A percentile compares a stretch with the other conserved stretches of the same genome.
Evolutionary conservation across 2,888 invertebrate genomes (phyloP).

Genomic region (Athripsodes cinereus): DNA sequence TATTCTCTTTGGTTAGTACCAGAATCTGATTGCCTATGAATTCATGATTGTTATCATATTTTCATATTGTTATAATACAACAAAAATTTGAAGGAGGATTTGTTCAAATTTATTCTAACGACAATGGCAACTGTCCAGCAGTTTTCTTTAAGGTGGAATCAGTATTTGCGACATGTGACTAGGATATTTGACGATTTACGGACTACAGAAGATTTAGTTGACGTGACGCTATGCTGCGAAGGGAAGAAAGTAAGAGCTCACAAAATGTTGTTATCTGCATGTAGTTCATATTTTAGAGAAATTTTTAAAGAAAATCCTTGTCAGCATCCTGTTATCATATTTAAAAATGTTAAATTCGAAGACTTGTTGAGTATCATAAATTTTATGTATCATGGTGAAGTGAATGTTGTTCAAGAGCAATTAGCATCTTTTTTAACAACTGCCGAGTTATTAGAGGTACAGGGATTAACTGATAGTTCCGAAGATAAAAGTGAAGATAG

Average conservation of each 20-base stretch:
- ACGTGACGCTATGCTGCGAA: conserved; percentile 81
- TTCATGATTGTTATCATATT: no score
- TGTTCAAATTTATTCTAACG: no score
- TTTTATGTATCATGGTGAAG: conserved; percentile 80
- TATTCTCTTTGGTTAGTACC: no score
- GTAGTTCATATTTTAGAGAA: conserved; percentile 73
- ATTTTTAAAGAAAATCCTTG: conserved; percentile 71
- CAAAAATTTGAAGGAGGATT: no score
- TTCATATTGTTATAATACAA: no score
- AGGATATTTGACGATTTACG: conserved; percentile 72
- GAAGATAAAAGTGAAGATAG: conserved; percentile 10
- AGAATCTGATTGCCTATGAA: no score
- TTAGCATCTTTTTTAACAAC: conserved; percentile 72
- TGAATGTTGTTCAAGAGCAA: conserved; percentile 74
- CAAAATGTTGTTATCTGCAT: conserved; percentile 78
- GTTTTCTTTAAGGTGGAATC: conserved; percentile 83
- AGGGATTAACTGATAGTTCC: conserved; percentile 60
- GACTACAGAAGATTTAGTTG: conserved; percentile 65
- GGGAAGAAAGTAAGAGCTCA: conserved; percentile 79
- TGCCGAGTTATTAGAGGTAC: conserved; percentile 69
- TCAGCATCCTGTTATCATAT: conserved; percentile 74
- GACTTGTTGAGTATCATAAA: conserved; percentile 73
- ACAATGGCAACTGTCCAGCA: conserved; percentile 55
- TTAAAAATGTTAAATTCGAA: conserved; percentile 70
- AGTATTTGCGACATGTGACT: conserved; percentile 74